Evolutionary conservation across 1,140 invertebrate genomes (phyloP), one percentile per base, ranked within the genome.

Genomic region (Patella vulgata): DNA sequence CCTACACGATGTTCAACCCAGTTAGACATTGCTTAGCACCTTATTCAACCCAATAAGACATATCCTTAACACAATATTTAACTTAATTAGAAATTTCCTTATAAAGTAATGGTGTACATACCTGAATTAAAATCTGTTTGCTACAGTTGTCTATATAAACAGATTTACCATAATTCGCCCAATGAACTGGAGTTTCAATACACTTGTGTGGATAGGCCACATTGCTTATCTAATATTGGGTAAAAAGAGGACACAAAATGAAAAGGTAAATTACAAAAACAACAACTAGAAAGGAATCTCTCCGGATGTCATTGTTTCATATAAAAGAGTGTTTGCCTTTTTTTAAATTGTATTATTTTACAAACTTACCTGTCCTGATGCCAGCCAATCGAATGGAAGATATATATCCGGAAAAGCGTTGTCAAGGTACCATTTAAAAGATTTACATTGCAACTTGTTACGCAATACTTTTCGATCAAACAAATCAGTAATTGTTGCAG

Each of bases 341-440:
- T 48, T 27, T 17, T 12, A 12, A 48, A 9, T 21, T 48, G 11
- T 21, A 48, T 14, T 48, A 25, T 48, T 48, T 48, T 21, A 25
- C 5, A 21, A n/a, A 43, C 67, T 27, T 25, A 70, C 67, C 50
- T 48, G 31, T 21, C 67, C 67, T 12, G 48, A 42, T 12, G 67
- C 63, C 3, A 25, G 21, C 9, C 62, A 42, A 19, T 39, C 40
- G 3, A 36, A 14, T 11, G 75, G 98, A 97, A 67, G 31, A 42
- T 70, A 98, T 25, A 98, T 87, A 85, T 99, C 96, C 3, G 97
- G 97, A 85, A 97, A 99, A 70, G 99, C 90, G 83, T 92, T 97
- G 76, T 97, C 93, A 82, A 98, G 86, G 84, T 96, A 99, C 97
- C 97, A 99, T 83, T 96, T 93, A 87, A 99, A 99, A 17, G 93